A percentile compares a stretch with the other conserved stretches of the same genome.
These are phyloP conservation scores for Phrynocephalus forsythii DNA, from an alignment of 2,797 vertebrate species.

Conservation along the genomic window DNA sequence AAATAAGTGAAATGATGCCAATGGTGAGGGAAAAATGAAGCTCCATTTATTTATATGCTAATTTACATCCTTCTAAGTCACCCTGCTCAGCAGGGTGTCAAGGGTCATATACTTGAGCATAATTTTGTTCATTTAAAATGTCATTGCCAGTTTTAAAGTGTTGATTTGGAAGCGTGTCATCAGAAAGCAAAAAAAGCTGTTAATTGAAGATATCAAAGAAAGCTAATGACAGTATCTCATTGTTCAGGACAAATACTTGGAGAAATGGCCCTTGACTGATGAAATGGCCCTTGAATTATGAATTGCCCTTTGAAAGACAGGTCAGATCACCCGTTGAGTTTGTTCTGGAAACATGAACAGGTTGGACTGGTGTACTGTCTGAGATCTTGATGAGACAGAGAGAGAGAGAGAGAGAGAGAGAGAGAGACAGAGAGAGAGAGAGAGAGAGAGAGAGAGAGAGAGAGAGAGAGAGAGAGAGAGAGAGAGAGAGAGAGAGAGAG, in stretches of 20 bases:
- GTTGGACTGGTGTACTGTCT: not conserved
- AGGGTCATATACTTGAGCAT: slow-evolving; percentile 32
- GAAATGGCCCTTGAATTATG: not conserved
- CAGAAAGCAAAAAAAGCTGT: slow-evolving; percentile 39
- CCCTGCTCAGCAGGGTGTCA: slow-evolving; percentile 21
- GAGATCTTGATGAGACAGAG: not conserved
- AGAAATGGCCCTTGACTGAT: slow-evolving; percentile 10
- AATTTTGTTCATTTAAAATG: not conserved
- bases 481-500: too few species aligned
- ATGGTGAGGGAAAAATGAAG: slow-evolving; percentile 32
- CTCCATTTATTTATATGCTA: slow-evolving; percentile 24
- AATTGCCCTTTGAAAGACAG: slow-evolving; percentile 24
- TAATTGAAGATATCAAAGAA: slow-evolving; percentile 31
- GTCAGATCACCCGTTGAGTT: not conserved
- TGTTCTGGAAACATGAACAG: slow-evolving; percentile 34
- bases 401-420: too few species aligned
- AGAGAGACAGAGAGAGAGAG: too few species aligned
- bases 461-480: too few species aligned
- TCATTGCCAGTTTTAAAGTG: slow-evolving; percentile 8
- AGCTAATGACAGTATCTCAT: not conserved
- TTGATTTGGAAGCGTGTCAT: slow-evolving; percentile 12
- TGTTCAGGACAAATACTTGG: slow-evolving; percentile 22
- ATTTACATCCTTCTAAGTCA: slow-evolving; percentile 44
- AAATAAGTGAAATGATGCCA: slow-evolving; percentile 17
- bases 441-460: too few species aligned